Conservation (phyloP, 1,140 invertebrate species). For the Acromyrmex heyeri region DNA sequence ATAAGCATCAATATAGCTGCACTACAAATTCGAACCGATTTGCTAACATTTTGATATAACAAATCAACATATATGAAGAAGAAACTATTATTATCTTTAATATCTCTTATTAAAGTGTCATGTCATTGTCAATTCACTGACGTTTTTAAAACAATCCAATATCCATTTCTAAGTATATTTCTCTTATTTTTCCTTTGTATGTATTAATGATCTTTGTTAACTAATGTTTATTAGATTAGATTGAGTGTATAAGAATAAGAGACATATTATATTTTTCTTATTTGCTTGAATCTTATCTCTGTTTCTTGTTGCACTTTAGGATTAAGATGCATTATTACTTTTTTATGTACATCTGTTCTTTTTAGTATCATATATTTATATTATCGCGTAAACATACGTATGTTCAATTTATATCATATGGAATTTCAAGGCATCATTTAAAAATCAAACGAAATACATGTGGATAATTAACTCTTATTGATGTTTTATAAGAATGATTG, state of each 20-base stretch:
- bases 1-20: neutral
- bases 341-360: neutral
- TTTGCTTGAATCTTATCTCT: neutral
- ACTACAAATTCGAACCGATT: neutral
- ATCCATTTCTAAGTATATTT: neutral
- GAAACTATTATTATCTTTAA: neutral
- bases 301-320: neutral
- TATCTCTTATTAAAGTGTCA: neutral
- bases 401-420: neutral
- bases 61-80: slow-evolving; percentile 8
- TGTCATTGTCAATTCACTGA: neutral
- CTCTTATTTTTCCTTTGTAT: neutral
- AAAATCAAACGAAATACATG: slow-evolving; percentile 11
- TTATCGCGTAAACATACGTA: slow-evolving; percentile 5
- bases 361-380: no score
- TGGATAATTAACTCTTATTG: slow-evolving; percentile 45
- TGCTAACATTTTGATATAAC: neutral
- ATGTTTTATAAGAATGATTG: slow-evolving; percentile 55
- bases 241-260: neutral
- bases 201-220: neutral
- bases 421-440: neutral
- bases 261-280: neutral
- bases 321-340: neutral
- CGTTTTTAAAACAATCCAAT: neutral
- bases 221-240: neutral